Conservation (phyloP, 2,888 invertebrate genomes). For the Sussaba pulchella region DNA sequence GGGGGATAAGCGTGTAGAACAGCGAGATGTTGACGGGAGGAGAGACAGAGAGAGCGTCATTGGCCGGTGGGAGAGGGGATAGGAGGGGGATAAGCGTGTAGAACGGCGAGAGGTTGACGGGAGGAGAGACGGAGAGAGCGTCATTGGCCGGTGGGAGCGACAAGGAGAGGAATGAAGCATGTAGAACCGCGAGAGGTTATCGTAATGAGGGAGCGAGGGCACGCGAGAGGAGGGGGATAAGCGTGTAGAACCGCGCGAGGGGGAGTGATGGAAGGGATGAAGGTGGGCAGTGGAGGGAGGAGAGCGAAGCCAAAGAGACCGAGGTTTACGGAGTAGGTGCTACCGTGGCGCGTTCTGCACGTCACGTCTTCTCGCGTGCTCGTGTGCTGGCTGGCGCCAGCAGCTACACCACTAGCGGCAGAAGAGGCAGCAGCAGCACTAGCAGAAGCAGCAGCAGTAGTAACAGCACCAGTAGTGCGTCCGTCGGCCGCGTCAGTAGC, state of each 20-base stretch:
- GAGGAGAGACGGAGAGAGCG: too few relatives aligned
- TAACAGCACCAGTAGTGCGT: slow-evolving; percentile 64
- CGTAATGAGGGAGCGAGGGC: slow-evolving; percentile 50
- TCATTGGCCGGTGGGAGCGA: neutral
- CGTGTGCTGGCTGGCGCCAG: slow-evolving; percentile 76
- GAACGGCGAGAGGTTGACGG: slow-evolving; percentile 22
- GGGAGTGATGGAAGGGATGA: slow-evolving; percentile 38
- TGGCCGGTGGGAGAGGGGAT: neutral
- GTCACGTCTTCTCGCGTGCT: slow-evolving; percentile 82
- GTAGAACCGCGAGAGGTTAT: slow-evolving; percentile 24
- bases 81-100: neutral
- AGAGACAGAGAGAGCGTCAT: too few relatives aligned
- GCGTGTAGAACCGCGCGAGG: too few relatives aligned
- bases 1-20: too few relatives aligned
- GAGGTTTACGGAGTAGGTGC: slow-evolving; percentile 59
- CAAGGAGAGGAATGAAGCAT: neutral
- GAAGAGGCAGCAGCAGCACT: slow-evolving; percentile 25
- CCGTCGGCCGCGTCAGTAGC: slow-evolving; percentile 66
- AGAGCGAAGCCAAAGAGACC: slow-evolving; percentile 57
- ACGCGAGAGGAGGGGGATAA: slow-evolving; percentile 54
- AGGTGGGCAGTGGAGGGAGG: neutral
- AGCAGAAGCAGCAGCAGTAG: slow-evolving; percentile 54
- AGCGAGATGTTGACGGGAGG: slow-evolving; percentile 14
- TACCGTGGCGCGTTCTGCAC: slow-evolving; percentile 70
- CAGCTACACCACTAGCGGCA: slow-evolving; percentile 24